Conservation (phyloP, 1,140 invertebrate species). For the Oryctes rhinoceros region DNA sequence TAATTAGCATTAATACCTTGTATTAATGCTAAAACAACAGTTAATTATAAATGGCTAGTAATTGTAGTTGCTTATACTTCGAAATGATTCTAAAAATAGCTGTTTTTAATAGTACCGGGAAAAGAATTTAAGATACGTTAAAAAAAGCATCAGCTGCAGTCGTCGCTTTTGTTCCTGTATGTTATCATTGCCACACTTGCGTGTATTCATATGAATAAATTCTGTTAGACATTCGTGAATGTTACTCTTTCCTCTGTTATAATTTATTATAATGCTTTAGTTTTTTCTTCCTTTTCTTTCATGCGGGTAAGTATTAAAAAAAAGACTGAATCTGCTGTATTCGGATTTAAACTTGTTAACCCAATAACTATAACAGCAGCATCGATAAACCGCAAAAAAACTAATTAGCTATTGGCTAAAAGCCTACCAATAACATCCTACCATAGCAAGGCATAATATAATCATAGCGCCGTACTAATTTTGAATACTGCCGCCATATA, state of each 20-base stretch:
- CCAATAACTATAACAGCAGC: background rate
- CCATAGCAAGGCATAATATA: background rate
- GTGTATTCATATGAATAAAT: constrained; percentile 13
- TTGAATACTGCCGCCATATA: background rate
- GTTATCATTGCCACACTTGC: background rate
- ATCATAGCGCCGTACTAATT: background rate
- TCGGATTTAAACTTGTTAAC: background rate
- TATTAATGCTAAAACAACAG: too few relatives aligned
- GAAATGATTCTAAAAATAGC: constrained; percentile 13
- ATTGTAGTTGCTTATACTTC: background rate
- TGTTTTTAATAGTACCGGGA: background rate
- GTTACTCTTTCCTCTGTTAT: background rate
- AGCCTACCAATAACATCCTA: background rate
- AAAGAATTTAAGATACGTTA: background rate
- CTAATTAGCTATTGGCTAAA: background rate
- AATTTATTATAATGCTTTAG: background rate
- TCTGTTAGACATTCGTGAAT: background rate
- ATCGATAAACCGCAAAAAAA: background rate
- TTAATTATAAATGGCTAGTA: background rate
- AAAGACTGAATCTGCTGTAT: background rate
- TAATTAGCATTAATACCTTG: too few relatives aligned
- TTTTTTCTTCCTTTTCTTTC: background rate
- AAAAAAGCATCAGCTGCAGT: background rate
- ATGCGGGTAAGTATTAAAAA: background rate
- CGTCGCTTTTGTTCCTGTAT: constrained; percentile 6